phyloP scores from a whole-genome alignment of 2,888 invertebrate species.

The Netelia inedita region DNA sequence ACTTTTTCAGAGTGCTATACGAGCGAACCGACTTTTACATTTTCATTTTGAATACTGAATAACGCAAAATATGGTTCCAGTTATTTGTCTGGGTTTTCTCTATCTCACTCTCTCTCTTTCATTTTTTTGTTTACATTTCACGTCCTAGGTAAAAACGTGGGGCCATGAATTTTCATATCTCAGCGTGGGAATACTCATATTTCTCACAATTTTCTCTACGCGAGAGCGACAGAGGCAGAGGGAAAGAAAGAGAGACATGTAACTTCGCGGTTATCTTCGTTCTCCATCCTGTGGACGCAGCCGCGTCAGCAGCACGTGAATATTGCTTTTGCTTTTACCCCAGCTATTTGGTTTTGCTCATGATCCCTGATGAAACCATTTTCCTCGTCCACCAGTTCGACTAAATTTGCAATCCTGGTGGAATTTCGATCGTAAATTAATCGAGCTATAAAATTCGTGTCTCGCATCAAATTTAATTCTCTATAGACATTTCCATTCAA shows the following conservation, averaged over 20 bases:
- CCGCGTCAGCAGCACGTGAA: constrained; percentile 51
- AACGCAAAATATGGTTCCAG: no score
- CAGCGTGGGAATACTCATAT: constrained; percentile 21
- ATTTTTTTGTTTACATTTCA: neutral
- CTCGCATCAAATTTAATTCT: no score
- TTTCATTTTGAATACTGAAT: neutral
- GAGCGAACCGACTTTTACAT: neutral
- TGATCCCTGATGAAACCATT: constrained; percentile 8
- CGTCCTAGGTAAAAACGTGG: neutral
- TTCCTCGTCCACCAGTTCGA: constrained; percentile 8
- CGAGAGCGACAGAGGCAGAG: neutral
- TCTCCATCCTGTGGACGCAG: constrained; percentile 24
- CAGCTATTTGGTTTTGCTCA: neutral
- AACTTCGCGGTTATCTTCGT: constrained; percentile 20
- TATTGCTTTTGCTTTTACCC: constrained; percentile 16
- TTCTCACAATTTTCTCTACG: constrained; percentile 23
- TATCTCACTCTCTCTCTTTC: neutral
- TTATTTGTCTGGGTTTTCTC: neutral
- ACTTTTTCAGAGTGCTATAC: neutral
- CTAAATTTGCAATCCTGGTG: no score
- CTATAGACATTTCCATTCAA: no score
- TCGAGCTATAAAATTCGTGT: neutral
- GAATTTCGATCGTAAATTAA: neutral
- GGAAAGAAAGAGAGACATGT: neutral
- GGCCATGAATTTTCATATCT: constrained; percentile 12